Percentiles rank a stretch among this genome's conserved stretches.
These are phyloP conservation scores for Cladopsammia gracilis DNA, from an alignment of 64 coral and sea anemone genomes.

Conservation along the genomic window DNA sequence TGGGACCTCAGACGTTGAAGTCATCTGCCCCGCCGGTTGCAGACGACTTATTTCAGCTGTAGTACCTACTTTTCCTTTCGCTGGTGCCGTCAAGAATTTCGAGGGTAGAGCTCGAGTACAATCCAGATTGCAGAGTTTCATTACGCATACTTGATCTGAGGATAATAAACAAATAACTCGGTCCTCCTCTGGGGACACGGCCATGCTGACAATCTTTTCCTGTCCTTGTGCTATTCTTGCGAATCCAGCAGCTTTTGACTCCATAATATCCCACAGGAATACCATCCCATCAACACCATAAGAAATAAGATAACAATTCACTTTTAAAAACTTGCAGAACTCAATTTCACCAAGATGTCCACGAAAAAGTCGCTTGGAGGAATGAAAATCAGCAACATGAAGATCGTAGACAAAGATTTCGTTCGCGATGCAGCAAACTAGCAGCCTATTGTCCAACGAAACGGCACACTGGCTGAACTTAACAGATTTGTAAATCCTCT, in stretches of 20 bases:
- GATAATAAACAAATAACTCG: too few relatives aligned
- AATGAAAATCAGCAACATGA: too few relatives aligned
- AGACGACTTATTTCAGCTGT: too few relatives aligned
- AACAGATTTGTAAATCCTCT: neutral
- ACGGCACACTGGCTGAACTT: conserved; percentile 34
- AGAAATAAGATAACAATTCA: conserved; percentile 50
- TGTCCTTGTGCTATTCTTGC: neutral
- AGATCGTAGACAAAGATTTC: conserved; percentile 7
- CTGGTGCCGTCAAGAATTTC: too few relatives aligned
- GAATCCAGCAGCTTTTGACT: neutral
- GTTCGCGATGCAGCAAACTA: too few relatives aligned
- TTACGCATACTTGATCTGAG: neutral
- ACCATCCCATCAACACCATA: conserved; percentile 24
- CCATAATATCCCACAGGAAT: too few relatives aligned
- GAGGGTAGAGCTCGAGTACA: too few relatives aligned
- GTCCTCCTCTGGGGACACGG: too few relatives aligned
- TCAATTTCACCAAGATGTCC: conserved; percentile 28
- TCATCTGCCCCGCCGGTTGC: too few relatives aligned
- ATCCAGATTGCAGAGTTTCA: neutral
- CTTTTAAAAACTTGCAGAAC: conserved; percentile 41
- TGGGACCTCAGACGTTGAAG: too few relatives aligned
- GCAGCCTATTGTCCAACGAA: too few relatives aligned
- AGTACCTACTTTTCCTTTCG: too few relatives aligned
- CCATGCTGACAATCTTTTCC: neutral
- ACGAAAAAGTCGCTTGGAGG: neutral